Conservation (phyloP, 64 coral and sea anemone genomes). For the Montipora foliosa region DNA sequence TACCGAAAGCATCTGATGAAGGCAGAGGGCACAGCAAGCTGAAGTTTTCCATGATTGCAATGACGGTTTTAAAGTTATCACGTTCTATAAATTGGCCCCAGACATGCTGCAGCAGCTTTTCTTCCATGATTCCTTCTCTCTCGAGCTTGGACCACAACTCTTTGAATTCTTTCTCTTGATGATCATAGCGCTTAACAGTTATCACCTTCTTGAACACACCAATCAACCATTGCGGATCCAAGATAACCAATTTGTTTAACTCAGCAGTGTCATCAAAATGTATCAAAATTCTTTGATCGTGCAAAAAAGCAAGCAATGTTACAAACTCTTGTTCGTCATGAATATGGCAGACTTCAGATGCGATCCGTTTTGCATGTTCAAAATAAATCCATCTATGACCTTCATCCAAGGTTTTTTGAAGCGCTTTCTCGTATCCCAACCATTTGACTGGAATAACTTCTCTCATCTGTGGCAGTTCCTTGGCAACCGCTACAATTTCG, state of each 20-base stretch:
- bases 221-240: too few species aligned
- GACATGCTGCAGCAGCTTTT: not conserved
- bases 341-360: not conserved
- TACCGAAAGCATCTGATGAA: not conserved
- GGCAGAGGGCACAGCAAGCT: conserved; percentile 8
- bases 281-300: not conserved
- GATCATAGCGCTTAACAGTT: too few species aligned
- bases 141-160: not conserved
- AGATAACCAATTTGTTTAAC: too few species aligned
- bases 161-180: not conserved
- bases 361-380: conserved; percentile 10
- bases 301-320: conserved; percentile 6
- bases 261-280: too few species aligned
- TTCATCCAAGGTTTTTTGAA: not conserved
- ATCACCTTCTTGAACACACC: too few species aligned
- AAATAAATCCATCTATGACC: not conserved
- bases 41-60: conserved; percentile 40
- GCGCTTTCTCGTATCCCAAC: conserved; percentile 5
- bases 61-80: not conserved
- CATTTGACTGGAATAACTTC: conserved; percentile 19
- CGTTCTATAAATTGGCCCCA: not conserved
- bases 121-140: not conserved
- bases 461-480: not conserved
- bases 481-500: not conserved
- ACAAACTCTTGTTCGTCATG: not conserved